A percentile compares a stretch with the other conserved stretches of the same genome.
These are phyloP conservation scores for Danaus chrysippus DNA, from an alignment of 2,888 invertebrate species.

Conservation along the genomic window DNA sequence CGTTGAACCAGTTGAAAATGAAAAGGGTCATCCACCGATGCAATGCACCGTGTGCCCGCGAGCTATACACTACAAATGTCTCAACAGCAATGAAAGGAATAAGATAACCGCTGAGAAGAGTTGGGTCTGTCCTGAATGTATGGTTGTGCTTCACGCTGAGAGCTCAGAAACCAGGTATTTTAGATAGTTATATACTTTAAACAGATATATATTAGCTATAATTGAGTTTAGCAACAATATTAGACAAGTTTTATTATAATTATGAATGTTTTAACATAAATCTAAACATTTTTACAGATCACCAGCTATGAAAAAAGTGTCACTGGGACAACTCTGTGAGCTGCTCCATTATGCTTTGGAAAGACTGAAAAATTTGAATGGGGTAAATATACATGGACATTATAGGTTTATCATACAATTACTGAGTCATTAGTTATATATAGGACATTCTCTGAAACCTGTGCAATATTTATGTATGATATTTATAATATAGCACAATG, in stretches of 20 bases:
- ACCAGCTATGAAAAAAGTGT: constrained; percentile 84
- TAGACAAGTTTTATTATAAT: background rate
- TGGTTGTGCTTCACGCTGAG: constrained; percentile 84
- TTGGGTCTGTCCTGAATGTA: constrained; percentile 95
- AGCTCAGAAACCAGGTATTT: constrained; percentile 83
- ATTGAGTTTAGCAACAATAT: too few relatives aligned
- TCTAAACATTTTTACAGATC: constrained; percentile 67
- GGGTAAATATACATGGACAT: constrained; percentile 73
- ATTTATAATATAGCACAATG: too few relatives aligned
- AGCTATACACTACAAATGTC: constrained; percentile 90
- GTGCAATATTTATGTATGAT: too few relatives aligned
- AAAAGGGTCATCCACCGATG: constrained; percentile 60
- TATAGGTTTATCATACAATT: background rate
- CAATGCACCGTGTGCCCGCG: constrained; percentile 91
- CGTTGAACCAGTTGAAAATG: constrained; percentile 67
- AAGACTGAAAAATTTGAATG: constrained; percentile 88
- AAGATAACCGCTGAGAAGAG: constrained; percentile 58
- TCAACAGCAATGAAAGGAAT: constrained; percentile 70
- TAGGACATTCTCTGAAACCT: background rate
- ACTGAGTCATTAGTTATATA: background rate
- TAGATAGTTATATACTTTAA: constrained; percentile 1
- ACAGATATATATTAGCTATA: background rate
- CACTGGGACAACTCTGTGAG: constrained; percentile 86
- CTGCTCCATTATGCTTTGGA: constrained; percentile 88
- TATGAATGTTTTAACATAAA: too few relatives aligned